phyloP scores from a whole-genome alignment of 2,797 vertebrate species.

The Helicolenus hilgendorfi region DNA sequence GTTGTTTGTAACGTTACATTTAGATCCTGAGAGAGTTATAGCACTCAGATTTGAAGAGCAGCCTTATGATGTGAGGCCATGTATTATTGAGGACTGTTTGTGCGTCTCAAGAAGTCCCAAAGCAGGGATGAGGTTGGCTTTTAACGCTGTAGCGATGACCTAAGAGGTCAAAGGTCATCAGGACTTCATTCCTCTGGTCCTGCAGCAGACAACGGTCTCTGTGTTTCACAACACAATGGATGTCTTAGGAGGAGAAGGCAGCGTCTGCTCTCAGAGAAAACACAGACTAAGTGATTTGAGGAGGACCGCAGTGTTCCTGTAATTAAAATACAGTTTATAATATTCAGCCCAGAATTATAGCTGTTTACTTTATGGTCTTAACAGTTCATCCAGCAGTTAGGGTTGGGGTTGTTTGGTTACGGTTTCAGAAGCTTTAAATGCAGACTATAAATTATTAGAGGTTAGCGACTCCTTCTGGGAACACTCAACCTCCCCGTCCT shows the following conservation, averaged over 20 bases:
- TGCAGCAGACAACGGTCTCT: constrained; percentile 41
- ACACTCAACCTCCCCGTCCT: constrained; percentile 22
- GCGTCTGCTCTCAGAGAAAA: constrained; percentile 32
- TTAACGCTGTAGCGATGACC: constrained; percentile 62
- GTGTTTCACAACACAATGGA: constrained; percentile 41
- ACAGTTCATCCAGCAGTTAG: neutral
- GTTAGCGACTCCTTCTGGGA: constrained; percentile 56
- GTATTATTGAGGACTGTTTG: constrained; percentile 73
- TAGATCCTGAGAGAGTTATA: constrained; percentile 66
- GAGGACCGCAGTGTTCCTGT: neutral
- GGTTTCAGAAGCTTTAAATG: constrained; percentile 14
- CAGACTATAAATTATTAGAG: constrained; percentile 43
- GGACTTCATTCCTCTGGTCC: constrained; percentile 32
- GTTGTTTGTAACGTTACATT: constrained; percentile 46
- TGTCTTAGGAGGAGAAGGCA: constrained; percentile 6
- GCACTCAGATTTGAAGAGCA: constrained; percentile 36
- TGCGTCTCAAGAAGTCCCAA: constrained; percentile 47
- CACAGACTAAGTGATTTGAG: constrained; percentile 11
- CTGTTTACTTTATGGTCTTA: neutral
- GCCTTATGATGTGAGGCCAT: constrained; percentile 15
- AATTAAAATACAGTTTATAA: neutral
- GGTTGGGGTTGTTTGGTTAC: constrained; percentile 13
- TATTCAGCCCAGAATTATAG: neutral
- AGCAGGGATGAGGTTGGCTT: constrained; percentile 61
- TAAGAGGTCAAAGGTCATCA: constrained; percentile 49